These are phyloP conservation scores for Neotragus moschatus DNA, from an alignment of 2,113 vertebrate species.

Conservation along the genomic window DNA sequence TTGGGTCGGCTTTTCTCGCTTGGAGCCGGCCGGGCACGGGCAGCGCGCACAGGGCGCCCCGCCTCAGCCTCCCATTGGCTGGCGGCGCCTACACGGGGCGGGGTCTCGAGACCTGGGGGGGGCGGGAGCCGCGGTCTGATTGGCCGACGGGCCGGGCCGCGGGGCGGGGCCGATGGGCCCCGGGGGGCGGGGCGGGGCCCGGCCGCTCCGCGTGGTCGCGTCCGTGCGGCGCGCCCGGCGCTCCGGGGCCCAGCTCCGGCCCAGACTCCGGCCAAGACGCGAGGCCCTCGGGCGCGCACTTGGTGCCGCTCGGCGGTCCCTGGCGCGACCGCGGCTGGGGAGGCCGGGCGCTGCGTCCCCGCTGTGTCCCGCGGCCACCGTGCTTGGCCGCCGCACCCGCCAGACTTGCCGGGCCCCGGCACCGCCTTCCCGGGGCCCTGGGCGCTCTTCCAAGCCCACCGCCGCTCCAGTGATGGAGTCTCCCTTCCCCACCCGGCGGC, in stretches of 20 bases:
- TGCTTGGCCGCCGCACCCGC: background rate
- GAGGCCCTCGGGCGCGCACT: background rate
- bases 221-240: accelerated
- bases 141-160: background rate
- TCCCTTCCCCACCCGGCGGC: background rate
- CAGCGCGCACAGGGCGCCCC: conserved; percentile 47
- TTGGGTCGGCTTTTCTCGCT: conserved; percentile 96
- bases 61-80: conserved; percentile 68
- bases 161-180: background rate
- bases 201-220: background rate
- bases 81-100: conserved; percentile 41
- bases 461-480: background rate
- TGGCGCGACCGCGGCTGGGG: background rate
- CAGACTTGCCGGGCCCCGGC: background rate
- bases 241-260: accelerated
- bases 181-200: background rate
- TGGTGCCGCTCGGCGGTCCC: background rate
- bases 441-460: background rate
- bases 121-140: background rate
- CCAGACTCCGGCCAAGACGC: accelerated
- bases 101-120: background rate
- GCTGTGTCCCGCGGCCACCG: too few species aligned
- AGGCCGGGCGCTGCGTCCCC: background rate
- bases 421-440: background rate
- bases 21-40: conserved; percentile 84